Base-by-base conservation (phyloP, 92 coral and sea anemone genomes). In the Porites divaricata region DNA sequence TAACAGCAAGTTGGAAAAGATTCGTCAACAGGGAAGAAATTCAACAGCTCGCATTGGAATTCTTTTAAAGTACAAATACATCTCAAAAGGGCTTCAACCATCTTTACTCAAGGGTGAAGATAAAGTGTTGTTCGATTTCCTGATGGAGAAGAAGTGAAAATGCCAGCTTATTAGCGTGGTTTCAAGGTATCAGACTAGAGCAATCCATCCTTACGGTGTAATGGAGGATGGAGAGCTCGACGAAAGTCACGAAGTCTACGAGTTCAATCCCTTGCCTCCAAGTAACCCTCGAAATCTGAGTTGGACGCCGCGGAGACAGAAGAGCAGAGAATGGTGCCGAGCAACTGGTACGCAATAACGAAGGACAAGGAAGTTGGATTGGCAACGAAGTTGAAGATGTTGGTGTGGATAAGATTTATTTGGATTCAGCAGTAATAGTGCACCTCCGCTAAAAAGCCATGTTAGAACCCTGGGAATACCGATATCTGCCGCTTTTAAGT, bases 31-130 rank as follows among this genome's bases (percentile, higher is more conserved):
- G 64, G 70, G 72, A 19, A 75, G 74, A n/a, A 80, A 59, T 20
- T 67, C 78, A 1, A 86, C 93, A 7, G 45, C 68, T 14, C 77
- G 49, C 57, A 75, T 82, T 70, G 93, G 90, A 12, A n/a, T 90
- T 79, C 83, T 90, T 19, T 71, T 90, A 25, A 90, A 90, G 78
- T 90, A 90, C 90, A 86, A 86, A 74, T 90, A 90, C 74, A 69
- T 66, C 54, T 41, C 83, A 17, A 62, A 75, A 64, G 93, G 90
- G 0, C 93, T 90, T 50, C 82, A 80, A 63, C 84, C 90, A 57
- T 57, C 61, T 67, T 76, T 90, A 81, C 91, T 87, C 22, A 90
- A 90, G 67, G 93, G 93, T 2, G 90, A 87, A 81, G 93, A 90
- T 64, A 87, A 87, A 57, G 85, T 49, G 48, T 58, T 90, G 81